Evolutionary conservation across 2,113 vertebrate genomes (phyloP), one percentile per base, ranked within the genome.

Genomic region (Apodemus sylvaticus): DNA sequence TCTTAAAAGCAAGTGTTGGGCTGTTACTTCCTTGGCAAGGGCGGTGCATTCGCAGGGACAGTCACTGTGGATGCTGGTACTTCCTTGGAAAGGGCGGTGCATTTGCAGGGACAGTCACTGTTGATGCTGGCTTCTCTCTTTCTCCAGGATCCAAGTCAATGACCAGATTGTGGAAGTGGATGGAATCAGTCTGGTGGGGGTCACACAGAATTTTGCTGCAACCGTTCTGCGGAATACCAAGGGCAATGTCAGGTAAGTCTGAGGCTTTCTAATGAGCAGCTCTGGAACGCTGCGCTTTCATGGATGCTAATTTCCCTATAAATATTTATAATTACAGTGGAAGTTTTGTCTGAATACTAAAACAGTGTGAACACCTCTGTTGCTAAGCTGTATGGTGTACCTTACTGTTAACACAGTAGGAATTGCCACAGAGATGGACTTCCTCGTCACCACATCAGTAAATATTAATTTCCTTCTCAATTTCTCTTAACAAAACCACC

Each of bases 141-240:
- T 34, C 94, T 39, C 62, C 98, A 99, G 99, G 98, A 99, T 99
- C 96, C 99, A 99, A 97, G 99, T 99, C 96, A 99, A 99, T 88
- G 99, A 99, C 98, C 99, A 99, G 98, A 99, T 99, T 58, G 99
- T 99, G 95, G 99, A 99, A 98, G 99, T 99, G 90, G 99, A 99
- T 88, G 99, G 99, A 91, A 99, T 99, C 98, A 99, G 99, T 96
- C 98, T 99, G 98, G 99, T 99, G 95, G 99, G 99, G 0, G 99
- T 99, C 96, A 99, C 99, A 0, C 99, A 99, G 98, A 99, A 99
- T 98, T 99, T 99, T 91, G 99, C 99, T 90, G 99, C 99, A n/a
- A 99, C 99, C 1, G 99, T 99, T 98, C 99, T 99, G 96, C 99
- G 99, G 98, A 99, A 99, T 98, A 99, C 99, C 82, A 99, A 99